phyloP scores from a whole-genome alignment of 2,888 invertebrate species.

The Seira sanloemensis region DNA sequence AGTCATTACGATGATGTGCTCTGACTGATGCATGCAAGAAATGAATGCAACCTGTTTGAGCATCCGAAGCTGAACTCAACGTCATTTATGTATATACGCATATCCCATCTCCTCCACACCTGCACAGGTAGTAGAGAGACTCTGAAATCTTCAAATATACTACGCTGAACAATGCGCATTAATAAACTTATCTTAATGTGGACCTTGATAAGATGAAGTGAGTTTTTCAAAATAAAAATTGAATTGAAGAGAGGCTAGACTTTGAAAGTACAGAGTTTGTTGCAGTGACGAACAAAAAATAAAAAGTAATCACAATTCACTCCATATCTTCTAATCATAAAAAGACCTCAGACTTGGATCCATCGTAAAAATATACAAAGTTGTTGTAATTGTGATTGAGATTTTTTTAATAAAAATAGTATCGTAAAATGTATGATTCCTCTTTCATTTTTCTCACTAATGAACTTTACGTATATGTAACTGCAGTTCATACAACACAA shows the following conservation, averaged over 20 bases:
- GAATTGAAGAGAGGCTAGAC: too few relatives aligned
- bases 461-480: constrained; percentile 59
- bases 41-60: constrained; percentile 36
- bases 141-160: too few relatives aligned
- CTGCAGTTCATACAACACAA: constrained; percentile 17
- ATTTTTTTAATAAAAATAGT: neutral
- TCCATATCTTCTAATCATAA: too few relatives aligned
- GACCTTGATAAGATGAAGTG: too few relatives aligned
- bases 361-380: neutral
- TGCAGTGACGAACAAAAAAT: constrained; percentile 61
- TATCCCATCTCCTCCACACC: neutral
- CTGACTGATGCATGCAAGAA: constrained; percentile 48
- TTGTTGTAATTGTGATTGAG: neutral
- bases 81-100: constrained; percentile 37
- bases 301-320: neutral
- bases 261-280: too few relatives aligned
- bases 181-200: too few relatives aligned
- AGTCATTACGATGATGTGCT: constrained; percentile 50
- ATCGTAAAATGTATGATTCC: neutral
- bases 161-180: too few relatives aligned
- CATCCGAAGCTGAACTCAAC: constrained; percentile 24
- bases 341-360: neutral
- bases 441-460: too few relatives aligned
- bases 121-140: too few relatives aligned
- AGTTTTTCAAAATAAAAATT: too few relatives aligned